Conservation (phyloP, 1,140 invertebrate genomes). For the Pseudomyrmex pallidus region DNA sequence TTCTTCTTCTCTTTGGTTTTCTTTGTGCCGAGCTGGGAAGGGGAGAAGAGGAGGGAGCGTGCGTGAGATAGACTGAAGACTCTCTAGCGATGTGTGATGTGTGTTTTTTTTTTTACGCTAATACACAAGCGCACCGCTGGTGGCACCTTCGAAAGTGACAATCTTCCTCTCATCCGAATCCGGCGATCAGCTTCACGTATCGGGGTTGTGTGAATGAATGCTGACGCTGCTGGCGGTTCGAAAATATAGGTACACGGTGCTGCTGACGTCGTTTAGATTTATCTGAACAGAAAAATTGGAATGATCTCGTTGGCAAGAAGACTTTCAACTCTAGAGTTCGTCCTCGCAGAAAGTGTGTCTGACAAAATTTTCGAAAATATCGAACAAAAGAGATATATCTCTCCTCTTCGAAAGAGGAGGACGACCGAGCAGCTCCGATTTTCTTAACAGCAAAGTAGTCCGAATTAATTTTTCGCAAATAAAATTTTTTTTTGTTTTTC, state of each 20-base stretch:
- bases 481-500: no score
- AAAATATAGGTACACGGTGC: slow-evolving; percentile 68
- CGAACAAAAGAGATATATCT: no score
- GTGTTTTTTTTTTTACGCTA: slow-evolving; percentile 15
- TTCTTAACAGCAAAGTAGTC: no score
- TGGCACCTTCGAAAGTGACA: slow-evolving; percentile 52
- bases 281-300: slow-evolving; percentile 62
- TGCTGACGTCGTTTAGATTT: slow-evolving; percentile 69
- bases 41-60: no score
- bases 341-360: background rate
- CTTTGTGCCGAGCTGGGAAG: slow-evolving; percentile 29
- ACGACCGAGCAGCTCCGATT: no score
- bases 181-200: slow-evolving; percentile 51
- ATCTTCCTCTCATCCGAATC: slow-evolving; percentile 62
- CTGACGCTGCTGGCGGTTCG: slow-evolving; percentile 72
- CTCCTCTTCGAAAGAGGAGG: no score
- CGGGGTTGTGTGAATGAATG: slow-evolving; percentile 74
- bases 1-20: slow-evolving; percentile 46
- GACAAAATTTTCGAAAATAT: no score
- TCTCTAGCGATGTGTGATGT: slow-evolving; percentile 44
- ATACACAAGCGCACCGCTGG: slow-evolving; percentile 35
- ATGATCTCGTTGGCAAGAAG: background rate
- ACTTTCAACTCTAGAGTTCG: background rate
- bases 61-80: slow-evolving; percentile 37
- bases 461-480: no score